A percentile compares a stretch with the other conserved stretches of the same genome.
phyloP scores from a whole-genome alignment of 2,888 invertebrate species.

The Mallateleia sp. region DNA sequence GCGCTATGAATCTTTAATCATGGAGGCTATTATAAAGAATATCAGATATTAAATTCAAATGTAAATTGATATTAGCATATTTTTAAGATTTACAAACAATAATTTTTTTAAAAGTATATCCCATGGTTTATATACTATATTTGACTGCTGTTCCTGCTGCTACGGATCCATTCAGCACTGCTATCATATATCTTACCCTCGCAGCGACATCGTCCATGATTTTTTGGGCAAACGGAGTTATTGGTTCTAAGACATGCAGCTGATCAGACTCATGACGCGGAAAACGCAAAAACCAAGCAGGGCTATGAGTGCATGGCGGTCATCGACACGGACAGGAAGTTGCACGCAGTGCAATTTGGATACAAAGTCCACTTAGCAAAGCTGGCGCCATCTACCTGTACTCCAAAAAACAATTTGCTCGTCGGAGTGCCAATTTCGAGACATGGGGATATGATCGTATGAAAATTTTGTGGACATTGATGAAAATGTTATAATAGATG shows the following conservation, averaged over 20 bases:
- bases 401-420: constrained; percentile 97
- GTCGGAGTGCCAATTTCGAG: constrained; percentile 91
- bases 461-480: background rate
- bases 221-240: constrained; percentile 91
- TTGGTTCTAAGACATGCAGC: constrained; percentile 96
- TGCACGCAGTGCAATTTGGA: constrained; percentile 93
- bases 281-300: constrained; percentile 93
- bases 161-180: constrained; percentile 97
- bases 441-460: constrained; percentile 24
- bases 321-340: constrained; percentile 96
- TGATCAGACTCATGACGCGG: constrained; percentile 96
- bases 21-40: too few relatives aligned
- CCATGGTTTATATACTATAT: constrained; percentile 91
- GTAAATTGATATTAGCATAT: too few relatives aligned
- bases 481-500: background rate
- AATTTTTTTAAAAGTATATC: constrained; percentile 79
- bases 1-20: too few relatives aligned
- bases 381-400: constrained; percentile 95
- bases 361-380: constrained; percentile 94
- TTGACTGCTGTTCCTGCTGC: constrained; percentile 98
- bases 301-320: constrained; percentile 97
- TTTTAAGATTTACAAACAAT: too few relatives aligned
- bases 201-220: constrained; percentile 92
- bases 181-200: constrained; percentile 95
- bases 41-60: too few relatives aligned